phyloP scores from a whole-genome alignment of 2,888 invertebrate genomes.

The Eupithecia abbreviata region DNA sequence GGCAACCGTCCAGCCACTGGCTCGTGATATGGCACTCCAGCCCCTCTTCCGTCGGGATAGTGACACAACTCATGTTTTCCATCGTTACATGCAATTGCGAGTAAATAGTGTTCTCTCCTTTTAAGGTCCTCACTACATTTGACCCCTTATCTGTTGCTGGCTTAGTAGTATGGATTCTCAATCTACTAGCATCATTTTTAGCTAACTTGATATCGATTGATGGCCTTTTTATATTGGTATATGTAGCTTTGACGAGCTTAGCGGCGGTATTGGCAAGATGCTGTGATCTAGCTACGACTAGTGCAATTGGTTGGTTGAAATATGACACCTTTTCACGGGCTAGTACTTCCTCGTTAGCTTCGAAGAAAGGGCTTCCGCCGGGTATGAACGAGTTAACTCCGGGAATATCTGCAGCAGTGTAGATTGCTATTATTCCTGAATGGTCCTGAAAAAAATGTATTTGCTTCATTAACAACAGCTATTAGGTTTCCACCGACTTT shows the following conservation, averaged over 20 bases:
- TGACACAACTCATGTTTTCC: constrained; percentile 87
- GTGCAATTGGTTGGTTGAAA: constrained; percentile 64
- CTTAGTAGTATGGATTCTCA: constrained; percentile 43
- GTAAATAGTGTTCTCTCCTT: constrained; percentile 80
- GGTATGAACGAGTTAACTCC: constrained; percentile 83
- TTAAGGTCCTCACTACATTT: constrained; percentile 71
- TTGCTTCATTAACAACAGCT: background rate
- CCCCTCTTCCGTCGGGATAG: constrained; percentile 87
- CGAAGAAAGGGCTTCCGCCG: constrained; percentile 41
- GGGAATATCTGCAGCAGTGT: constrained; percentile 86
- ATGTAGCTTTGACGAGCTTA: constrained; percentile 81
- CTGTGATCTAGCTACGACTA: constrained; percentile 84
- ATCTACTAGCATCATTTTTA: constrained; percentile 55
- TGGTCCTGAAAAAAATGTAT: constrained; percentile 69
- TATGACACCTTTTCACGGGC: constrained; percentile 68
- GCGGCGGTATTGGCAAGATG: constrained; percentile 82
- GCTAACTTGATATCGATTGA: constrained; percentile 54
- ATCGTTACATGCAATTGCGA: constrained; percentile 89
- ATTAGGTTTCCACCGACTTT: too few species aligned
- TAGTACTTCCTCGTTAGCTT: constrained; percentile 67
- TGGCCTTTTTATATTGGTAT: constrained; percentile 68
- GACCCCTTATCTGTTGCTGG: constrained; percentile 59
- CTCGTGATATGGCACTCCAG: constrained; percentile 85
- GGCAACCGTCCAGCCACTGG: constrained; percentile 85
- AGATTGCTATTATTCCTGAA: constrained; percentile 86